A percentile compares a stretch with the other conserved stretches of the same genome.
Conservation (phyloP, 2,113 vertebrate species). For the Planiliza haematocheilus region DNA sequence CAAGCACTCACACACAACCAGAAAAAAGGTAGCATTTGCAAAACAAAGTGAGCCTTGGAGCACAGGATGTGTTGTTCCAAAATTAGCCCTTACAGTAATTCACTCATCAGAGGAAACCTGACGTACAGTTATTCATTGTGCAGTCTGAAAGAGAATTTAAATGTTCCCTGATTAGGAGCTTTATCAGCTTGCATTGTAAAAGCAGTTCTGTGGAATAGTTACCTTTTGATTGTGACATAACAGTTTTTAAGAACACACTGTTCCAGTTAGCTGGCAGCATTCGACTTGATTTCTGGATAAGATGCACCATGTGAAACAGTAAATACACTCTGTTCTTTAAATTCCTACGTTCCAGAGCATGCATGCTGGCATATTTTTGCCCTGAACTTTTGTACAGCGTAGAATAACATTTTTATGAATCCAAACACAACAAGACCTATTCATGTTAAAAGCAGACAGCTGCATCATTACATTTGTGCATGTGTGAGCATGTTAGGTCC, state of each 20-base stretch:
- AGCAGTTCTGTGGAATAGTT: not conserved
- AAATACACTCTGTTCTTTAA: not conserved
- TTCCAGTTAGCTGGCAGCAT: not conserved
- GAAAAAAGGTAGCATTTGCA: not conserved
- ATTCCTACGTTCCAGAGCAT: not conserved
- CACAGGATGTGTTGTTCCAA: slow-evolving; percentile 35
- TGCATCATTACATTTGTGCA: slow-evolving; percentile 20
- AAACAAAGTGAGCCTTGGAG: slow-evolving; percentile 9
- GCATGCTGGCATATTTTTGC: not conserved
- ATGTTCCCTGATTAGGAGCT: not conserved
- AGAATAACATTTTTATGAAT: slow-evolving; percentile 30
- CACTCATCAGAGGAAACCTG: not conserved
- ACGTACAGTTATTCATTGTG: not conserved
- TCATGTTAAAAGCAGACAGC: slow-evolving; percentile 5
- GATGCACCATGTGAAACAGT: no score
- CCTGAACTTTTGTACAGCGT: not conserved
- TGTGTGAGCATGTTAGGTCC: slow-evolving; percentile 34
- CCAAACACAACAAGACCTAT: not conserved
- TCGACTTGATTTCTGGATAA: slow-evolving; percentile 1
- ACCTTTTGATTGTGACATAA: no score
- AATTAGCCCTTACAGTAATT: slow-evolving; percentile 32
- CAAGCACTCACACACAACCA: not conserved
- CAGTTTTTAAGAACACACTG: not conserved
- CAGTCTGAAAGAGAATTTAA: not conserved
- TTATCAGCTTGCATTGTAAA: not conserved